Conservation (phyloP, 2,888 invertebrate genomes). For the Elmis aenea region DNA sequence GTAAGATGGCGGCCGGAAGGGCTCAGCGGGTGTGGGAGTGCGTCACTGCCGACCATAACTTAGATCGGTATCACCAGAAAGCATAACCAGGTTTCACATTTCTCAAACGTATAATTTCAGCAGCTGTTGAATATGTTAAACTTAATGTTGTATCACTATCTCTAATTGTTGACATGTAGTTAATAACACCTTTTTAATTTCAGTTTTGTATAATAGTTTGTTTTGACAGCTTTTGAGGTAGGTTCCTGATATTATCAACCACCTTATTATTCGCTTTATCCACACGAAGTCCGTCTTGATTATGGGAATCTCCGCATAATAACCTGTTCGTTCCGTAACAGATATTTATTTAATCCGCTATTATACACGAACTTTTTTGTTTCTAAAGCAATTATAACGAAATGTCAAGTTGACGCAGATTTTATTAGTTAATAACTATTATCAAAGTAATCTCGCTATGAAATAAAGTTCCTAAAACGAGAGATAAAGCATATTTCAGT, state of each 20-base stretch:
- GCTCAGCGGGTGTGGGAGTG: conserved; percentile 45
- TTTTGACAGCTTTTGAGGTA: conserved; percentile 37
- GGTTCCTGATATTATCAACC: conserved; percentile 15
- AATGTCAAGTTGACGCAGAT: too few relatives aligned
- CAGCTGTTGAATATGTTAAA: conserved; percentile 45
- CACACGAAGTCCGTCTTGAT: too few relatives aligned
- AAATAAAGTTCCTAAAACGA: too few relatives aligned
- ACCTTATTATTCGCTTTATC: conserved; percentile 10
- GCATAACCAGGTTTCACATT: conserved; percentile 41
- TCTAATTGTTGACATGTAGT: conserved; percentile 40
- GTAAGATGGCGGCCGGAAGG: conserved; percentile 45
- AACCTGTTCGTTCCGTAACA: too few relatives aligned
- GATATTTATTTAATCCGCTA: too few relatives aligned
- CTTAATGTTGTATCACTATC: conserved; percentile 34
- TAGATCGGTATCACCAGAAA: conserved; percentile 43
- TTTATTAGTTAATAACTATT: too few relatives aligned
- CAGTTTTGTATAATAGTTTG: conserved; percentile 34
- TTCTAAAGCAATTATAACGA: too few relatives aligned
- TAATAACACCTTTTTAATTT: conserved; percentile 39
- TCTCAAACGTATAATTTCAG: conserved; percentile 43
- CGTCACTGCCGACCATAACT: conserved; percentile 45
- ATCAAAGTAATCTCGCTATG: too few relatives aligned
- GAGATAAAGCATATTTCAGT: too few relatives aligned
- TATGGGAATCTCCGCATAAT: too few relatives aligned
- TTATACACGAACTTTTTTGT: too few relatives aligned